phyloP scores from a whole-genome alignment of 2,888 invertebrate genomes.

The Mythimna impura region DNA sequence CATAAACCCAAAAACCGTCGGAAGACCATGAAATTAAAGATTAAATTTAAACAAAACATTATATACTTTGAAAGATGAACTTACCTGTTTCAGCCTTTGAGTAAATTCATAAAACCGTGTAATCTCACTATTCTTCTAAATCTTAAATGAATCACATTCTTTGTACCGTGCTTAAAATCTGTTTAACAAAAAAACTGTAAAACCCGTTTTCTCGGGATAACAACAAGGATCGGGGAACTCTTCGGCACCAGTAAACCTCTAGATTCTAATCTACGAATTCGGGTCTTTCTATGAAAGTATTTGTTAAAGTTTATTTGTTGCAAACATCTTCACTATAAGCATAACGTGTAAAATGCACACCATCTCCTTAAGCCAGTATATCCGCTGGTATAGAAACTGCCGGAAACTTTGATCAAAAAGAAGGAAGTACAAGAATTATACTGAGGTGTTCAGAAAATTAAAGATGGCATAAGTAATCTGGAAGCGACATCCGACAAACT shows the following conservation, averaged over 20 bases:
- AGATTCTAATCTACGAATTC: constrained; percentile 34
- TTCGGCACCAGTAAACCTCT: constrained; percentile 66
- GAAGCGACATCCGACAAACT: constrained; percentile 57
- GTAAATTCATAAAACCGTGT: constrained; percentile 36
- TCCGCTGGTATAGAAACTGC: constrained; percentile 45
- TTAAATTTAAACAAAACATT: constrained; percentile 23
- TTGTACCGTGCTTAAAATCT: constrained; percentile 40
- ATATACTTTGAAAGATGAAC: constrained; percentile 8
- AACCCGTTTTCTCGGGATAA: constrained; percentile 71
- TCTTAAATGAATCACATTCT: constrained; percentile 54
- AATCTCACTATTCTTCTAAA: constrained; percentile 49
- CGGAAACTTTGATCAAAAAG: constrained; percentile 55
- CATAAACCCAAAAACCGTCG: constrained; percentile 9
- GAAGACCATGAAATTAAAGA: constrained; percentile 10
- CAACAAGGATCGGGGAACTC: constrained; percentile 59
- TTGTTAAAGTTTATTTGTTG: constrained; percentile 49
- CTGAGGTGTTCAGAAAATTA: constrained; percentile 46
- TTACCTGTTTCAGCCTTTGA: constrained; percentile 43
- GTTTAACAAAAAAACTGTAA: constrained; percentile 63
- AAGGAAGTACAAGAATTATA: constrained; percentile 53
- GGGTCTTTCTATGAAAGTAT: constrained; percentile 43
- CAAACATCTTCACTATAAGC: constrained; percentile 49
- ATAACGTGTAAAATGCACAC: constrained; percentile 40
- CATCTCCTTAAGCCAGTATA: constrained; percentile 40
- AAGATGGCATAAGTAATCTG: constrained; percentile 53